phyloP scores from a whole-genome alignment of 2,113 vertebrate genomes.

The Procapra przewalskii region DNA sequence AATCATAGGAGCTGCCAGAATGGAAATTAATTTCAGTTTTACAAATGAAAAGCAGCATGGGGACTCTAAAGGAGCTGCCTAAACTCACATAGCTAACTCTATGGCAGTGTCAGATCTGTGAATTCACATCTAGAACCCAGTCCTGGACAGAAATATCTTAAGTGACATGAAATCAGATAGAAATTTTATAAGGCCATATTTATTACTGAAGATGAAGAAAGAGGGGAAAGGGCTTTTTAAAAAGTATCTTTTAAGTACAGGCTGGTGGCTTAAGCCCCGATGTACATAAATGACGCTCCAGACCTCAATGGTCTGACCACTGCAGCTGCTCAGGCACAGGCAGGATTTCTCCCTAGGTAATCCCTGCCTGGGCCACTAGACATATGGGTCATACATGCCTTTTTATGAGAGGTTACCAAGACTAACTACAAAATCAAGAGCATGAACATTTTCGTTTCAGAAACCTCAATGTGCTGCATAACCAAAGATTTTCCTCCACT shows the following conservation, averaged over 20 bases:
- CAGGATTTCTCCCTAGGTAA: not conserved
- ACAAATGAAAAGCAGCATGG: not conserved
- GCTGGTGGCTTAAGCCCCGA: not conserved
- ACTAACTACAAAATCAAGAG: not conserved
- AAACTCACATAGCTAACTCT: not conserved
- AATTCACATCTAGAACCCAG: not conserved
- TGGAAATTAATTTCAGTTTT: not conserved
- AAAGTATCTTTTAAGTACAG: not conserved
- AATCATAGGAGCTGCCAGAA: not conserved
- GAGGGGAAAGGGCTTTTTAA: not conserved
- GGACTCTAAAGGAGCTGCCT: not conserved
- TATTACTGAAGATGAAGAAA: not conserved
- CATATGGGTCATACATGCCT: not conserved
- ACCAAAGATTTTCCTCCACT: not conserved
- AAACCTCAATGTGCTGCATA: not conserved
- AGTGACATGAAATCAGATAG: not conserved
- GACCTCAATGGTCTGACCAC: not conserved
- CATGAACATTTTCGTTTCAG: not conserved
- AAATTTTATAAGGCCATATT: conserved; percentile 3
- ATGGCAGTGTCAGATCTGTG: not conserved
- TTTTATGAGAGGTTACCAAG: not conserved
- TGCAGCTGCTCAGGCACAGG: not conserved
- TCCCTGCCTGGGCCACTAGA: not conserved
- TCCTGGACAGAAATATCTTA: not conserved
- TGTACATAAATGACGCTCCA: not conserved